phyloP scores from a whole-genome alignment of 2,113 vertebrate genomes.

The Hassar affinis region DNA sequence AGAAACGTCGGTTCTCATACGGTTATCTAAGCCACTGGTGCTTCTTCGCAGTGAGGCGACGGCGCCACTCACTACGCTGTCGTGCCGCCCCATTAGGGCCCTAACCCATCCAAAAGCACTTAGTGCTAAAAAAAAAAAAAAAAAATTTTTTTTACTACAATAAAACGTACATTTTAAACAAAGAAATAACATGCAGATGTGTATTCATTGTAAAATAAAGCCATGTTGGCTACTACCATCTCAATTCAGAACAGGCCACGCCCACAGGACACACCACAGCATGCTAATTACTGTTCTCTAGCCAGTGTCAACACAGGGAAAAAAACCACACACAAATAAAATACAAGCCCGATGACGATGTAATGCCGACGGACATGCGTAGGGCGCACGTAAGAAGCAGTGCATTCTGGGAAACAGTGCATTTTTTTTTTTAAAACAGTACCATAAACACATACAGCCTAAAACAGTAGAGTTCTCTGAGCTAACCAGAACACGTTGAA shows the following conservation, averaged over 20 bases:
- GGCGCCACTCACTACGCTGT: too few relatives aligned
- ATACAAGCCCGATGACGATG: background rate
- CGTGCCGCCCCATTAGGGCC: too few relatives aligned
- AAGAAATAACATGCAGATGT: background rate
- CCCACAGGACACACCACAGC: background rate
- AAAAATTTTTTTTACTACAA: background rate
- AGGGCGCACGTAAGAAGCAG: slow-evolving; percentile 23
- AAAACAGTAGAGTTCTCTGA: background rate
- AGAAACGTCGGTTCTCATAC: background rate
- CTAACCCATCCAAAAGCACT: too few relatives aligned
- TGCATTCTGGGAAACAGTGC: slow-evolving; percentile 51
- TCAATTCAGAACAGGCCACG: background rate
- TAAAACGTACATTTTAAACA: background rate
- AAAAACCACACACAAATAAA: background rate
- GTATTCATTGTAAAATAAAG: background rate
- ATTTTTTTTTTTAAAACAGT: slow-evolving; percentile 28
- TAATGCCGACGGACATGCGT: background rate
- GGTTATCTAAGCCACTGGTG: too few relatives aligned
- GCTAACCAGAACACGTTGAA: background rate
- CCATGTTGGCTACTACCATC: background rate
- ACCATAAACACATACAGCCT: slow-evolving; percentile 25
- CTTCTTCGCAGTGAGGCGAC: too few relatives aligned
- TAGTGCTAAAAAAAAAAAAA: background rate
- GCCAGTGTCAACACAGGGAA: too few relatives aligned
- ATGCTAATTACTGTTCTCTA: too few relatives aligned